Conservation (phyloP, 2,113 vertebrate species). For the Taxidea taxus region DNA sequence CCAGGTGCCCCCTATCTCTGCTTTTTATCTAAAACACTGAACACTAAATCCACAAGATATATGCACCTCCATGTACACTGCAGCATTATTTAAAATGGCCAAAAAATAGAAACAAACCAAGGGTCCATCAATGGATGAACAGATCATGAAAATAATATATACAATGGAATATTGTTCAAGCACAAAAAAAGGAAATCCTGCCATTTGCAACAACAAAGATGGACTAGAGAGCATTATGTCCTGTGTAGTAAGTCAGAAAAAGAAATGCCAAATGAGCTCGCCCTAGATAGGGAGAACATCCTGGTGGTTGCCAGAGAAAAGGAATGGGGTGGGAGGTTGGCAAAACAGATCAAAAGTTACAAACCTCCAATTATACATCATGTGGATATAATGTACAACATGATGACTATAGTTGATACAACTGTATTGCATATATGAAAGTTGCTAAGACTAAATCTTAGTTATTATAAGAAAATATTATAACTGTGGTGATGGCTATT, state of each 20-base stretch:
- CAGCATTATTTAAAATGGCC: background rate
- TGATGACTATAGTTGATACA: background rate
- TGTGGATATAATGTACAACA: background rate
- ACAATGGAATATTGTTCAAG: background rate
- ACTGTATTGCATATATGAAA: background rate
- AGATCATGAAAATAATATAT: background rate
- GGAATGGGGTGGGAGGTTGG: too few species aligned
- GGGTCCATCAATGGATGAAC: background rate
- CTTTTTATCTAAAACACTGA: background rate
- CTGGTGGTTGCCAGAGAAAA: background rate
- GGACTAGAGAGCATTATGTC: background rate
- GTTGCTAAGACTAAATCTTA: background rate
- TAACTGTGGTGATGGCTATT: background rate
- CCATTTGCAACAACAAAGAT: background rate
- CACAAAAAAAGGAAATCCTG: background rate
- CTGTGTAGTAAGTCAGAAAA: background rate
- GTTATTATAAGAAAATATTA: background rate
- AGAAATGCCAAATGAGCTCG: background rate
- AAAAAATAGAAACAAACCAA: background rate
- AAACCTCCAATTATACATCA: background rate
- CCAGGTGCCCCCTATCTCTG: background rate
- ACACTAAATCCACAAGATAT: background rate
- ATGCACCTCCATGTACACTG: background rate
- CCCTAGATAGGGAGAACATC: background rate
- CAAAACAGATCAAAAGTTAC: background rate